A percentile compares a stretch with the other conserved stretches of the same genome.
These are phyloP conservation scores for Brachyhypopomus occidentalis DNA, from an alignment of 2,113 vertebrate species.

Conservation along the genomic window DNA sequence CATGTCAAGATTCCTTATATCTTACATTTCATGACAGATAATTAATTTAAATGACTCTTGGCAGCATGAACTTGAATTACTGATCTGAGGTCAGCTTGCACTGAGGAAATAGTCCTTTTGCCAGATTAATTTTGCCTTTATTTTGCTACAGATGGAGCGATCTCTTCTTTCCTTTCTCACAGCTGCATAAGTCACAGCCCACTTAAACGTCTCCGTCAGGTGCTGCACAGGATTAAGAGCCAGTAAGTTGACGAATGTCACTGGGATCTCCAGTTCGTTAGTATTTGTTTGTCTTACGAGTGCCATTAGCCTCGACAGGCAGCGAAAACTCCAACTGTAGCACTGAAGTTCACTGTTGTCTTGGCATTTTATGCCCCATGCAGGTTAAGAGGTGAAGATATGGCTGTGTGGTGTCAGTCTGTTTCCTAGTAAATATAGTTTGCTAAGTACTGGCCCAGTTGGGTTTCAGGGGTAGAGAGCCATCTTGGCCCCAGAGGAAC, in stretches of 20 bases:
- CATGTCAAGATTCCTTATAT: neutral
- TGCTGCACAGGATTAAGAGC: constrained; percentile 4
- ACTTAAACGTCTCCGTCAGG: neutral
- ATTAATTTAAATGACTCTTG: constrained; percentile 4
- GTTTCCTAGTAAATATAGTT: constrained; percentile 17
- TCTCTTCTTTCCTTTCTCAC: neutral
- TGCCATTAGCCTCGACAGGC: neutral
- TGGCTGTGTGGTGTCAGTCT: constrained; percentile 22
- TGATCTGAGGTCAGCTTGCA: neutral
- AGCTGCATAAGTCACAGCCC: neutral
- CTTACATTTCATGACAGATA: constrained; percentile 4
- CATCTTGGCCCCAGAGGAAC: neutral
- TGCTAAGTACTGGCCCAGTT: neutral
- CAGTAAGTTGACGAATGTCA: neutral
- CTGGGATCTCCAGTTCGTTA: neutral
- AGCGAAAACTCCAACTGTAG: neutral
- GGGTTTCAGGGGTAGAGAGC: constrained; percentile 13
- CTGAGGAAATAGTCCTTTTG: constrained; percentile 1
- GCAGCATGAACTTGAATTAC: neutral
- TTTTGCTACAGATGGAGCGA: neutral
- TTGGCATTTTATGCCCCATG: constrained; percentile 6
- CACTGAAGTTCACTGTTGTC: neutral
- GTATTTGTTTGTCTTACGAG: neutral
- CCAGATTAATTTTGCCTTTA: neutral
- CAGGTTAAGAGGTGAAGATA: constrained; percentile 10